Evolutionary conservation across 2,113 vertebrate genomes (phyloP).

Genomic region (Holacanthus passer): DNA sequence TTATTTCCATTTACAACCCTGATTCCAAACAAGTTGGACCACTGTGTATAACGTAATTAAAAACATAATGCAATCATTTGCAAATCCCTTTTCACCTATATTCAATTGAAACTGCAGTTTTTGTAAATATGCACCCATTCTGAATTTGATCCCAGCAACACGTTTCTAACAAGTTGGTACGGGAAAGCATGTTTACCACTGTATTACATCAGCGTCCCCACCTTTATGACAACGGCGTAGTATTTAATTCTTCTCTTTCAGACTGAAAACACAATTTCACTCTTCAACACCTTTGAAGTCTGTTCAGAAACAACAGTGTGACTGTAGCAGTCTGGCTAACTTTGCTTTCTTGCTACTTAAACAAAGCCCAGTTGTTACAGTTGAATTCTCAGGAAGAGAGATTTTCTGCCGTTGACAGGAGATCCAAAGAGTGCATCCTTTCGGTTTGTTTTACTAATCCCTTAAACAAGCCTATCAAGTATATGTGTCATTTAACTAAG

Average conservation of each 20-base stretch:
- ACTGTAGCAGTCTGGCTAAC: neutral
- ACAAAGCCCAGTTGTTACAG: neutral
- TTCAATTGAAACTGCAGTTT: no score
- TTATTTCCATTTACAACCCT: no score
- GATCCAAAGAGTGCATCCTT: neutral
- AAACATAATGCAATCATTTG: no score
- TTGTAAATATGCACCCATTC: no score
- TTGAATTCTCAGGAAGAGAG: slow-evolving; percentile 4
- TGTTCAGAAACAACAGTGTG: neutral
- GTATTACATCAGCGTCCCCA: no score
- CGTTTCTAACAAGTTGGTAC: no score
- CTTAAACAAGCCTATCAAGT: slow-evolving; percentile 8
- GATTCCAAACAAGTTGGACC: no score
- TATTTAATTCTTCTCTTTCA: neutral
- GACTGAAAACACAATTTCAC: neutral
- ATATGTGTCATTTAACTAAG: neutral
- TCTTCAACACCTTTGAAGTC: neutral
- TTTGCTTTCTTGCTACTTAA: neutral
- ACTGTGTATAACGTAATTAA: no score
- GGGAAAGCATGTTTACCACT: no score
- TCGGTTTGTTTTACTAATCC: slow-evolving; percentile 23
- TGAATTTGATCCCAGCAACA: no score
- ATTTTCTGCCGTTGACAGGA: slow-evolving; percentile 29
- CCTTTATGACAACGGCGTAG: no score
- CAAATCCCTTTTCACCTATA: no score